Base-by-base conservation (phyloP, 30 jellyfish, hydroid and myxozoan genomes). In the Turritopsis rubra region DNA sequence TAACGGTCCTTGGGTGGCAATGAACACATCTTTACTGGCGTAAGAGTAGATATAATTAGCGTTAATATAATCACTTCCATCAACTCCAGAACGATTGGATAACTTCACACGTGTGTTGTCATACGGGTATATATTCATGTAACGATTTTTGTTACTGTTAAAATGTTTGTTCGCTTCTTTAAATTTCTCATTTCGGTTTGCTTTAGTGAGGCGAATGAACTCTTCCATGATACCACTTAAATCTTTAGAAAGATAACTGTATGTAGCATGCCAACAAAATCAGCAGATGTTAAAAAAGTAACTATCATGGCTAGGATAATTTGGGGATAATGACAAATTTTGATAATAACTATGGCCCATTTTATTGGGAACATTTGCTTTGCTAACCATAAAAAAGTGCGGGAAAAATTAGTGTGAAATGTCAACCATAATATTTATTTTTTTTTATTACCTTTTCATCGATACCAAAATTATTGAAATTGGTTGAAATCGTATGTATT, bases 1-100 rank as follows among this genome's bases (percentile, higher is more conserved):
- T 65, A 94, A 80, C 22, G 99, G 99, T 22, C 97, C 99, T 75
- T 94, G 99, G 22, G 97, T 89, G 16, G 99, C 99, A 53, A 94
- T 89, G 81, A 94, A 94, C 21, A 91, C 87, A n/a, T 72, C 73
- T 80, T 54, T 72, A 16, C 78, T 76, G 20, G 85, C 86, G 86
- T 94, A 94, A 52, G 96, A 91, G 79, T 94, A 95, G 54, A 94
- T 76, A 53, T 83, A 83, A 84, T 87, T 89, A 13, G 99, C 99
- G 65, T 94, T 94, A 27, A 94, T 94, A 89, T 87, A 94, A 75
- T 94, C 99, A 13, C 97, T 87, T 25, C 96, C 96, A 1, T 79
- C 89, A 20, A 84, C 41, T 8, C 96, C 97, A 7, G 92, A 86
- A 0, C 79, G 74, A 9, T 60, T 85, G 0, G 90, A 31, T 16